phyloP scores from a whole-genome alignment of 2,888 invertebrate species.

The Caenorhabditis virilis region DNA sequence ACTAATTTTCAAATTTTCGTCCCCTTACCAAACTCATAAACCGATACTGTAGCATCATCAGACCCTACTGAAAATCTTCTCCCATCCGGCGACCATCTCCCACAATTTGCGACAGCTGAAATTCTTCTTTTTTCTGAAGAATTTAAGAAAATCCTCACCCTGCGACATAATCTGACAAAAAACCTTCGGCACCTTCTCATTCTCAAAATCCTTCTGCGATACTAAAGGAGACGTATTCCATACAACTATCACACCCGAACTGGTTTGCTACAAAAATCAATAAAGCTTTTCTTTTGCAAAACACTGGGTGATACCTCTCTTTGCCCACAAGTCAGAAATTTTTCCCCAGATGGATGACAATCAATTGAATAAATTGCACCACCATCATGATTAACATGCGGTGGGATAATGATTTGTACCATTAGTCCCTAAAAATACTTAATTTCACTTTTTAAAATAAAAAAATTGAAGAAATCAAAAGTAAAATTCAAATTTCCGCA shows the following conservation, averaged over 20 bases:
- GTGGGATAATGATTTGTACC: neutral
- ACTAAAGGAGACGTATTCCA: constrained; percentile 52
- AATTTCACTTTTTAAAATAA: neutral
- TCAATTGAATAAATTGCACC: constrained; percentile 63
- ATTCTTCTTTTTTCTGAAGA: constrained; percentile 1
- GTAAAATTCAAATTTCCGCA: too few species aligned
- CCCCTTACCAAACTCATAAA: constrained; percentile 41
- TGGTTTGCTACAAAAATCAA: constrained; percentile 31
- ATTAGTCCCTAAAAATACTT: neutral
- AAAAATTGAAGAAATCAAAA: neutral
- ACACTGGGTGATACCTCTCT: too few species aligned
- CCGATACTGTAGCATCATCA: constrained; percentile 45
- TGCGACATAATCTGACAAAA: constrained; percentile 22
- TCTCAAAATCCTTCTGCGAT: constrained; percentile 14
- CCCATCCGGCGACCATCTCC: constrained; percentile 57
- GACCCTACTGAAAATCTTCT: constrained; percentile 39
- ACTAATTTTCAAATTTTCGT: neutral
- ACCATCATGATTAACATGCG: constrained; percentile 1
- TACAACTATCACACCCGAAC: constrained; percentile 51
- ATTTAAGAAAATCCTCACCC: constrained; percentile 1
- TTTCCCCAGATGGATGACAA: constrained; percentile 53
- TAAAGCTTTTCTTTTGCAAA: too few species aligned
- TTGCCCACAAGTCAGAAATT: constrained; percentile 62
- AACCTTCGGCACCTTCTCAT: constrained; percentile 33
- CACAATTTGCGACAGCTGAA: constrained; percentile 58